A percentile compares a stretch with the other conserved stretches of the same genome.
These are phyloP conservation scores for Mimas tiliae DNA, from an alignment of 2,888 invertebrate species.

Conservation along the genomic window DNA sequence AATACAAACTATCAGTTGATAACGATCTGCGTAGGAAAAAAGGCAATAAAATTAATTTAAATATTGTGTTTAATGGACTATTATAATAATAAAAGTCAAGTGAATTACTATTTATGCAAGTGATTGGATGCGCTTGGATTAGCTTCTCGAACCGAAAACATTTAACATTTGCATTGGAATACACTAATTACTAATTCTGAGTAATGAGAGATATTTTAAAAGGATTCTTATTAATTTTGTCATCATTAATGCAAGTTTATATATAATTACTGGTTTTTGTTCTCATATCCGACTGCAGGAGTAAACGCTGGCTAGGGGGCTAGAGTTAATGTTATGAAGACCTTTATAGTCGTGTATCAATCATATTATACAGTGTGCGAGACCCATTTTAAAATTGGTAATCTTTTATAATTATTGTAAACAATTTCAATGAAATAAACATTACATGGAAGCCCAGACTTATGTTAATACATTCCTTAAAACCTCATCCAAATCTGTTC, in stretches of 20 bases:
- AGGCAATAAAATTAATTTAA: conserved; percentile 18
- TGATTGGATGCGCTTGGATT: background rate
- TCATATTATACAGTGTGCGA: too few relatives aligned
- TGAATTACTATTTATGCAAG: conserved; percentile 17
- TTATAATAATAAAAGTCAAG: conserved; percentile 22
- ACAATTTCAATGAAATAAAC: too few relatives aligned
- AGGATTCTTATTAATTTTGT: background rate
- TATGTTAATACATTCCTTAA: too few relatives aligned
- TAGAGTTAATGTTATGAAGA: too few relatives aligned
- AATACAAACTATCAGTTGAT: background rate
- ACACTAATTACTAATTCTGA: background rate
- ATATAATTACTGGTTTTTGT: too few relatives aligned
- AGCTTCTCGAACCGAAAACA: background rate
- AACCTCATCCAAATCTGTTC: too few relatives aligned
- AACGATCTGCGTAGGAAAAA: conserved; percentile 5
- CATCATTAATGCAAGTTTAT: background rate
- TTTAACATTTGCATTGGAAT: background rate
- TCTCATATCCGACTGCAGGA: too few relatives aligned
- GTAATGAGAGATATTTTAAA: background rate
- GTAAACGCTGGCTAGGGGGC: too few relatives aligned
- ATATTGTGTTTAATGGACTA: conserved; percentile 19
- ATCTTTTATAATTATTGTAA: too few relatives aligned
- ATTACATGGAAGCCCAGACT: too few relatives aligned
- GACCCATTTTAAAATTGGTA: too few relatives aligned
- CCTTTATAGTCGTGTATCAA: too few relatives aligned